These are phyloP conservation scores for Apotomis capreana DNA, from an alignment of 2,888 invertebrate species.

Conservation along the genomic window DNA sequence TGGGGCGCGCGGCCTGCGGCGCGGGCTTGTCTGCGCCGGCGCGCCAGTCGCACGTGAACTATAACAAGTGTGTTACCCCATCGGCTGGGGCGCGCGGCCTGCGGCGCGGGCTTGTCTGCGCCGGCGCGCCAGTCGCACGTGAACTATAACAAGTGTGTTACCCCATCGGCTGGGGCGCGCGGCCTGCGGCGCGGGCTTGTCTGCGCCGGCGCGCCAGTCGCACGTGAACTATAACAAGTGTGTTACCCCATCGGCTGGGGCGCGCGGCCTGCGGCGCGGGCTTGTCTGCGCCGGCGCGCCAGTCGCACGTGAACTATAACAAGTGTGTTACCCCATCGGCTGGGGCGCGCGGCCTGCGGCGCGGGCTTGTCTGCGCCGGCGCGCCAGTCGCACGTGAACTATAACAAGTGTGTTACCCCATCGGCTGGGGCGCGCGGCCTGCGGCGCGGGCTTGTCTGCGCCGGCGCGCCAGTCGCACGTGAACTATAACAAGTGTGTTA, in stretches of 20 bases:
- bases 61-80: slow-evolving; percentile 59
- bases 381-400: slow-evolving; percentile 78
- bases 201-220: slow-evolving; percentile 72
- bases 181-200: slow-evolving; percentile 40
- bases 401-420: slow-evolving; percentile 59
- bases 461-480: slow-evolving; percentile 79
- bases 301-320: slow-evolving; percentile 71
- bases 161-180: slow-evolving; percentile 70
- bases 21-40: slow-evolving; percentile 52
- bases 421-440: slow-evolving; percentile 56
- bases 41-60: slow-evolving; percentile 78
- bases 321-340: slow-evolving; percentile 65
- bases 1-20: slow-evolving; percentile 51
- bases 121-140: slow-evolving; percentile 79
- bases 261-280: slow-evolving; percentile 44
- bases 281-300: slow-evolving; percentile 62
- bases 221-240: slow-evolving; percentile 60
- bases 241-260: slow-evolving; percentile 71
- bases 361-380: slow-evolving; percentile 52
- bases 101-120: slow-evolving; percentile 44
- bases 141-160: slow-evolving; percentile 48
- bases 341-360: slow-evolving; percentile 51
- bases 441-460: slow-evolving; percentile 44
- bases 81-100: slow-evolving; percentile 56
- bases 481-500: slow-evolving; percentile 48